Base-by-base conservation (phyloP, 2,113 vertebrate species). In the Protobothrops flavoviridis region DNA sequence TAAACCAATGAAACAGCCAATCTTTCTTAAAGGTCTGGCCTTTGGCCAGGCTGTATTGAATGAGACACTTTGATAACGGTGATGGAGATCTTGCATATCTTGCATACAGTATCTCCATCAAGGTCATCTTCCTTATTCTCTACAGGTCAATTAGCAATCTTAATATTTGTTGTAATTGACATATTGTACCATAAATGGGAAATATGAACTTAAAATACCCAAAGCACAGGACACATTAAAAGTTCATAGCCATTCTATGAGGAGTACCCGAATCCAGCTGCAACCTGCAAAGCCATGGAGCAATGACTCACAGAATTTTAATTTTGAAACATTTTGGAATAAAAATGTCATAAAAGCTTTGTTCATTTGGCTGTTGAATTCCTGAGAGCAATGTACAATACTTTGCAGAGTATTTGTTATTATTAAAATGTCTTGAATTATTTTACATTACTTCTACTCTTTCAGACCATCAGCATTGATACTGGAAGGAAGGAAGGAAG, bases 391-490 rank as follows among this genome's bases (percentile, higher is more conserved):
- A 94, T 95, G 95, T 53, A 89, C 21, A 88, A 55, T 17, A 39
- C 2, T 88, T 20, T 55, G n/a, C n/a, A 52, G 23, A 92, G 10
- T 50, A 45, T 11, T 45, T 81, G 69, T 13, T 48, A 39, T 48
- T 91, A 55, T 91, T 59, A 91, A 87, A 87, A 50, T 23, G 29
- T 13, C 23, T 56, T 48, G 26, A 59, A 50, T 59, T 4, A 10
- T 87, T n/a, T 87, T 23, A 2, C 9, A 87, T 61, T 91, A 86
- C 87, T 97, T 95, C 95, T 94, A 92, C 87, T 87, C 95, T 95
- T 91, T 95, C 91, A 91, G 64, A 95, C 96, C 93, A 91, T 90
- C 86, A 92, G 95, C 92, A 94, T 92, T 89, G 87, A 96, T 85
- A 0, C 0, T 93, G 10, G 20, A 86, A 86, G 45, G n/a, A 85